These are phyloP conservation scores for Peromyscus melanophrys DNA, from an alignment of 2,797 vertebrate species.

Conservation along the genomic window DNA sequence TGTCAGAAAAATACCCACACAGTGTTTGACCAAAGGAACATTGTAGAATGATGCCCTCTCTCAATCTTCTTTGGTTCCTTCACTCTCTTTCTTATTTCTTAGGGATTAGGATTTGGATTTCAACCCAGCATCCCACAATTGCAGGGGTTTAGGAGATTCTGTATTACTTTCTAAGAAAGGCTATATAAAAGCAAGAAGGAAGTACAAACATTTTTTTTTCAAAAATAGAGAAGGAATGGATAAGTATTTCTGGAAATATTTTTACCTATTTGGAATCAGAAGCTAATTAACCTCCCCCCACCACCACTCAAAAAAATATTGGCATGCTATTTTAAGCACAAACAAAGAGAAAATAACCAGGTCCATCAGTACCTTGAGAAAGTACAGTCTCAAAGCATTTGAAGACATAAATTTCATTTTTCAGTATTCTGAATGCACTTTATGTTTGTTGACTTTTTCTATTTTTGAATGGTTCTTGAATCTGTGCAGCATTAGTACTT, in stretches of 20 bases:
- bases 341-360: neutral
- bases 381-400: neutral
- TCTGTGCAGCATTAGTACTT: neutral
- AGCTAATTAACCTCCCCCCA: neutral
- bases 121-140: neutral
- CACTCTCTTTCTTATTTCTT: neutral
- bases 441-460: neutral
- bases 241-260: slow-evolving; percentile 54
- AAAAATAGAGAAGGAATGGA: neutral
- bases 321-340: neutral
- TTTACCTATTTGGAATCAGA: neutral
- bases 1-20: slow-evolving; percentile 9
- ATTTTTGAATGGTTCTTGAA: neutral
- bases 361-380: neutral
- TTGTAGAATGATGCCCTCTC: neutral
- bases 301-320: neutral
- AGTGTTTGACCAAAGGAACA: neutral
- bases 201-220: slow-evolving; percentile 4
- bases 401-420: slow-evolving; percentile 7
- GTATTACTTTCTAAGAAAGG: neutral
- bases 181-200: neutral
- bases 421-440: neutral
- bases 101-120: neutral
- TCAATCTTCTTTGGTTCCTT: neutral
- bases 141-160: neutral